These are phyloP conservation scores for Rutilus rutilus DNA, from an alignment of 2,113 vertebrate species.

Conservation along the genomic window DNA sequence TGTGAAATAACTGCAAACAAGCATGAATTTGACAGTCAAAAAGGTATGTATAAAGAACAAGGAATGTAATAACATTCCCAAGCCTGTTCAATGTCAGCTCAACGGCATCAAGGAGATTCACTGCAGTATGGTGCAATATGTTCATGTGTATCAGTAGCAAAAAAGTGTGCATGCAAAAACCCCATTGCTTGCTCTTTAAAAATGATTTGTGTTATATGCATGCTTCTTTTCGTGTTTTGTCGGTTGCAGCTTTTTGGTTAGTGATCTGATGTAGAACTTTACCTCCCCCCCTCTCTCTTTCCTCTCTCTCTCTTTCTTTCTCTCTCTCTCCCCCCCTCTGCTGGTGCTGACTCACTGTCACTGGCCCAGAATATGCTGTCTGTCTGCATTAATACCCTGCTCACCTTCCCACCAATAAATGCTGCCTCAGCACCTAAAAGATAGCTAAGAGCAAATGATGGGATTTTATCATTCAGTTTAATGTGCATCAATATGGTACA, in stretches of 20 bases:
- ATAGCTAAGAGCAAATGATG: neutral
- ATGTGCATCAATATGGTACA: neutral
- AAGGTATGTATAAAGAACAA: neutral
- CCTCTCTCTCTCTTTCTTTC: constrained; percentile 42
- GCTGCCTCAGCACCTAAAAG: constrained; percentile 70
- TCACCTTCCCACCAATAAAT: constrained; percentile 66
- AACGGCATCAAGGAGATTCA: constrained; percentile 6
- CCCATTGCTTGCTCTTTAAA: constrained; percentile 9
- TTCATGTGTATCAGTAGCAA: constrained; percentile 4
- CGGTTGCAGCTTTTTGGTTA: constrained; percentile 17
- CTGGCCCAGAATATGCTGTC: constrained; percentile 71
- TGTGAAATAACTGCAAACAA: neutral
- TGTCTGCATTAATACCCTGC: constrained; percentile 72
- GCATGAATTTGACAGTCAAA: neutral
- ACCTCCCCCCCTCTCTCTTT: constrained; percentile 24
- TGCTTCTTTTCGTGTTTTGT: constrained; percentile 24
- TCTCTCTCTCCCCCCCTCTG: constrained; percentile 21
- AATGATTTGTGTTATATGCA: constrained; percentile 19
- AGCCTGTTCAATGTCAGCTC: constrained; percentile 47
- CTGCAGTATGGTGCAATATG: constrained; percentile 20
- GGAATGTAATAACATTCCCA: neutral
- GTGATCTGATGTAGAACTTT: neutral
- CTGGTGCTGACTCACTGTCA: constrained; percentile 79
- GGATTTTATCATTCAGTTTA: neutral
- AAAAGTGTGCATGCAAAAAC: neutral